Evolutionary conservation across 2,797 vertebrate species (phyloP).

Genomic region (Poecilia gillii): DNA sequence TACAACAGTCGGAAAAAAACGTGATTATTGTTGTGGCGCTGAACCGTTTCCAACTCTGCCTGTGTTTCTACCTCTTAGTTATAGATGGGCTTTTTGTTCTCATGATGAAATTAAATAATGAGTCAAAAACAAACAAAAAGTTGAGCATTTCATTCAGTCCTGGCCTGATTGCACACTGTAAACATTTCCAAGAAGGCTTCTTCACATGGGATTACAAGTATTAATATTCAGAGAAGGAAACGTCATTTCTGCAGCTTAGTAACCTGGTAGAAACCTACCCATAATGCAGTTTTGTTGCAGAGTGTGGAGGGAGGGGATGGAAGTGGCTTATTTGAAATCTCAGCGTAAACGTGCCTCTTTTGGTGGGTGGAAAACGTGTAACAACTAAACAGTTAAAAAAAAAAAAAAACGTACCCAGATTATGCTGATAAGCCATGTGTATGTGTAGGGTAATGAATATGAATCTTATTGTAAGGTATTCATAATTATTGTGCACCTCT

Average conservation of each 20-base stretch:
- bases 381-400: slow-evolving; percentile 12
- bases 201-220: slow-evolving; percentile 45
- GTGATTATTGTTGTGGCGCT: slow-evolving; percentile 85
- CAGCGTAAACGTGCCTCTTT: not conserved
- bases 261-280: slow-evolving; percentile 62
- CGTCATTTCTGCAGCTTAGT: slow-evolving; percentile 32
- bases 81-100: slow-evolving; percentile 85
- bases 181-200: slow-evolving; percentile 26
- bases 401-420: slow-evolving; percentile 30
- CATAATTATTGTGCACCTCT: slow-evolving; percentile 73
- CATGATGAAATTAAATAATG: slow-evolving; percentile 63
- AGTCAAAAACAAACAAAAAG: slow-evolving; percentile 84
- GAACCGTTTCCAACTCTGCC: slow-evolving; percentile 86
- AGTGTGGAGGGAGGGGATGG: not conserved
- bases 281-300: slow-evolving; percentile 71
- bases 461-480: slow-evolving; percentile 69
- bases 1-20: slow-evolving; percentile 84
- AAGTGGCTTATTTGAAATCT: slow-evolving; percentile 21
- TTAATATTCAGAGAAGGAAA: slow-evolving; percentile 22
- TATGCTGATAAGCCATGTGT: slow-evolving; percentile 56
- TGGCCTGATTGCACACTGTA: slow-evolving; percentile 85
- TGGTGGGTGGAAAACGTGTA: slow-evolving; percentile 7
- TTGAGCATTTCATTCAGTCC: slow-evolving; percentile 85
- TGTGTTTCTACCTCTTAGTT: slow-evolving; percentile 97
- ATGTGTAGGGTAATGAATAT: slow-evolving; percentile 59